These are phyloP conservation scores for Glyphotaelius pellucidus DNA, from an alignment of 2,888 invertebrate species.

Conservation along the genomic window DNA sequence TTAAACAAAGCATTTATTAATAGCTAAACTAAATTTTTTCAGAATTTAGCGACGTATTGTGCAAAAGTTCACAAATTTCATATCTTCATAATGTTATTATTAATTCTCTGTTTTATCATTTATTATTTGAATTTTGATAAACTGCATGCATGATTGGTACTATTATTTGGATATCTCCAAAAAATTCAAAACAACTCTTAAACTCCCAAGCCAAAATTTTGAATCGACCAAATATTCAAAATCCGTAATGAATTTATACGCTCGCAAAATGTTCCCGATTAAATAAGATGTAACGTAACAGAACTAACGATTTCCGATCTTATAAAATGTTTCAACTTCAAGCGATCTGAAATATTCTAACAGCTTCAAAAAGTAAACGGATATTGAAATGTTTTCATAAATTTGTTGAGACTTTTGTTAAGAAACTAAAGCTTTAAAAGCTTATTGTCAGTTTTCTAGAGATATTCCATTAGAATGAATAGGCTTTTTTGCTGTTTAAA, in stretches of 20 bases:
- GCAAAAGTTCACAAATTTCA: no score
- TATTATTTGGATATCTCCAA: no score
- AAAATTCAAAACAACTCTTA: no score
- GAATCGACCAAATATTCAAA: no score
- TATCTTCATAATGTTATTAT: no score
- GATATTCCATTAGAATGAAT: neutral
- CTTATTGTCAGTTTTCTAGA: neutral
- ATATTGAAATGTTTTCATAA: conserved; percentile 32
- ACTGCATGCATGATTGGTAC: no score
- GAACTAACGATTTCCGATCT: neutral
- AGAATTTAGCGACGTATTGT: no score
- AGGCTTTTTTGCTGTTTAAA: neutral
- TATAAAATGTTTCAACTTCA: conserved; percentile 6
- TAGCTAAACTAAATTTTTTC: no score
- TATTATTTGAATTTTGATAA: no score
- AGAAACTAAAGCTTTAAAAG: neutral
- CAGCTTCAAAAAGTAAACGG: neutral
- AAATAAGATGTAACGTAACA: conserved; percentile 11
- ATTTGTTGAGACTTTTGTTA: conserved; percentile 23
- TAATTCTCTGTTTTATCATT: no score
- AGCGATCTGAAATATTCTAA: neutral
- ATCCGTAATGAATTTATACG: neutral
- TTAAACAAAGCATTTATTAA: no score
- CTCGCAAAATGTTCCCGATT: neutral
- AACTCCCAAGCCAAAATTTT: no score